phyloP scores from a whole-genome alignment of 92 coral and sea anemone species.

The Zoanthus gigantus region DNA sequence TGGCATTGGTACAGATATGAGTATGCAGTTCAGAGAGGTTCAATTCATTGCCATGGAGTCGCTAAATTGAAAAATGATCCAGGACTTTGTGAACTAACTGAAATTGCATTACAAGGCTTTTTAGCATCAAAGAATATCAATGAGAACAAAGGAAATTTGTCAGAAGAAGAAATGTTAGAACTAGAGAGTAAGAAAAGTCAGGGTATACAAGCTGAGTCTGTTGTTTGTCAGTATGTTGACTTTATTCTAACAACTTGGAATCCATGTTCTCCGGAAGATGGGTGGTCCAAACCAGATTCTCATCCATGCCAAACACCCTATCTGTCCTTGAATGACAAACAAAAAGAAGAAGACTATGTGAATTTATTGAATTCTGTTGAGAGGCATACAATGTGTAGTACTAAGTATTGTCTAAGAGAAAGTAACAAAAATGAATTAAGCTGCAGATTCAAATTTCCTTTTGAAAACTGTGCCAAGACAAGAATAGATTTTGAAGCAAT shows the following conservation, averaged over 20 bases:
- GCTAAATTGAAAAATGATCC: constrained; percentile 39
- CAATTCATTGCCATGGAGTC: constrained; percentile 32
- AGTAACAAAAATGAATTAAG: constrained; percentile 26
- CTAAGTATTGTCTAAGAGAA: constrained; percentile 66
- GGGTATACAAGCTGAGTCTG: constrained; percentile 67
- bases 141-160: constrained; percentile 20
- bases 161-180: constrained; percentile 13
- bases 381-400: constrained; percentile 68
- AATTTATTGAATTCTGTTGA: constrained; percentile 67
- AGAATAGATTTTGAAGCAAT: constrained; percentile 61
- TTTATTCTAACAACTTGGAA: constrained; percentile 75
- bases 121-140: constrained; percentile 10
- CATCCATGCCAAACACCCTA: constrained; percentile 76
- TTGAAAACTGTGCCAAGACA: constrained; percentile 58
- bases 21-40: constrained; percentile 37
- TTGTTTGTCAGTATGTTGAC: constrained; percentile 77
- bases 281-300: constrained; percentile 74
- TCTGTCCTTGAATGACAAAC: constrained; percentile 42
- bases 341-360: constrained; percentile 66
- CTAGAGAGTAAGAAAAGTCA: constrained; percentile 39
- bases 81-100: constrained; percentile 31
- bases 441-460: constrained; percentile 65
- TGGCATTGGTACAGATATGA: constrained; percentile 42
- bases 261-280: constrained; percentile 78
- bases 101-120: constrained; percentile 16